Conservation (phyloP, 2,797 vertebrate species). For the Acanthopagrus latus region DNA sequence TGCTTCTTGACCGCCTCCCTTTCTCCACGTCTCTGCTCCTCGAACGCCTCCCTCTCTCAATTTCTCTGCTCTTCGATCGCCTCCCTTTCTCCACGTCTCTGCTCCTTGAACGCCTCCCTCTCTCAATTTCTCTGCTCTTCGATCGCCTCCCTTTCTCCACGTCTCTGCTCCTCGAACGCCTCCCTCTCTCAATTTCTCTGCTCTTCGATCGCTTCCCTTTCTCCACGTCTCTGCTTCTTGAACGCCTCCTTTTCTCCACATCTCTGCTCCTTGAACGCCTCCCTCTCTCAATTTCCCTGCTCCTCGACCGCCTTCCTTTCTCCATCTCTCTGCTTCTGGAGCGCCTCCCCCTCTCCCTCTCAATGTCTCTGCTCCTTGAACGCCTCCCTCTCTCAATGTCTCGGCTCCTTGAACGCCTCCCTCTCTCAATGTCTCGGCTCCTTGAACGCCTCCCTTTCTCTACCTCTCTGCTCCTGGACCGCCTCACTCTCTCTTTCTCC, state of each 20-base stretch:
- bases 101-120: constrained; percentile 59
- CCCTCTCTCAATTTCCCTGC: constrained; percentile 36
- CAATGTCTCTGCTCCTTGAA: constrained; percentile 43
- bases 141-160: constrained; percentile 39
- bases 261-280: constrained; percentile 44
- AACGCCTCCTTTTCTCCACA: constrained; percentile 46
- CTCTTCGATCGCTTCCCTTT: constrained; percentile 28
- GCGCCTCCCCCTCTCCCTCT: constrained; percentile 44
- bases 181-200: constrained; percentile 33
- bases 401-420: constrained; percentile 31
- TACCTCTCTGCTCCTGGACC: constrained; percentile 48
- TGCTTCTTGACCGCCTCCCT: constrained; percentile 38
- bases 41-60: constrained; percentile 36
- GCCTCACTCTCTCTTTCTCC: constrained; percentile 1
- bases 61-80: constrained; percentile 36
- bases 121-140: constrained; percentile 45
- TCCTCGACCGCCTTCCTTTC: constrained; percentile 49
- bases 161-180: constrained; percentile 29
- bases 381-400: constrained; percentile 20
- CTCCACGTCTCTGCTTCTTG: constrained; percentile 57
- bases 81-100: constrained; percentile 34
- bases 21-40: constrained; percentile 39
- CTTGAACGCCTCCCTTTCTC: constrained; percentile 25
- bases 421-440: constrained; percentile 36
- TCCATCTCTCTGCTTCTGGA: constrained; percentile 40